Percentiles rank a stretch among this genome's conserved stretches.
Conservation (phyloP, 2,888 invertebrate genomes). For the Hypomecis atomaria region DNA sequence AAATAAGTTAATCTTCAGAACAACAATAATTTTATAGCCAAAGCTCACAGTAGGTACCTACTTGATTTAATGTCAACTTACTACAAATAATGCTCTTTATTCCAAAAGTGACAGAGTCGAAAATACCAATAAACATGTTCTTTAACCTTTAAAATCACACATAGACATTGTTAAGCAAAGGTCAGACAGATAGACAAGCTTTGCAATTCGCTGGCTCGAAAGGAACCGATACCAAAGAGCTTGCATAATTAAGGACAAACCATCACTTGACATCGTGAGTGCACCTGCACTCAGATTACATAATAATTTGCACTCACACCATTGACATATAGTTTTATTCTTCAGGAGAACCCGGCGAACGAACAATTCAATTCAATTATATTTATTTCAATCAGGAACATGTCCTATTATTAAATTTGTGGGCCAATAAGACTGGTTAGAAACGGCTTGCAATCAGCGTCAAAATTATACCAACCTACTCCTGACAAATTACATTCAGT, state of each 20-base stretch:
- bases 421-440: too few relatives aligned
- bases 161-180: conserved; percentile 9
- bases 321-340: too few relatives aligned
- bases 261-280: conserved; percentile 23
- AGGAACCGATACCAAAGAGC: conserved; percentile 16
- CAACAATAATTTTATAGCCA: too few relatives aligned
- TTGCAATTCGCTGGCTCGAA: conserved; percentile 26
- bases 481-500: too few relatives aligned
- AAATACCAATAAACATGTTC: neutral
- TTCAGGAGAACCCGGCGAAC: too few relatives aligned
- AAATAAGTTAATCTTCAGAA: too few relatives aligned
- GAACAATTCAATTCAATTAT: too few relatives aligned
- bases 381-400: too few relatives aligned
- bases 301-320: conserved; percentile 28
- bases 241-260: conserved; percentile 30
- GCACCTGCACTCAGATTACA: conserved; percentile 27
- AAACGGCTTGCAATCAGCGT: too few relatives aligned
- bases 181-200: conserved; percentile 15
- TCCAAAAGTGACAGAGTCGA: neutral
- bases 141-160: conserved; percentile 16
- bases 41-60: too few relatives aligned
- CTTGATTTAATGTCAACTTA: neutral
- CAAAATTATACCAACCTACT: too few relatives aligned
- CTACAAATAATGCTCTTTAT: conserved; percentile 1
- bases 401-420: too few relatives aligned